A percentile compares a stretch with the other conserved stretches of the same genome.
phyloP scores from a whole-genome alignment of 2,113 vertebrate genomes.

The Cavia porcellus region DNA sequence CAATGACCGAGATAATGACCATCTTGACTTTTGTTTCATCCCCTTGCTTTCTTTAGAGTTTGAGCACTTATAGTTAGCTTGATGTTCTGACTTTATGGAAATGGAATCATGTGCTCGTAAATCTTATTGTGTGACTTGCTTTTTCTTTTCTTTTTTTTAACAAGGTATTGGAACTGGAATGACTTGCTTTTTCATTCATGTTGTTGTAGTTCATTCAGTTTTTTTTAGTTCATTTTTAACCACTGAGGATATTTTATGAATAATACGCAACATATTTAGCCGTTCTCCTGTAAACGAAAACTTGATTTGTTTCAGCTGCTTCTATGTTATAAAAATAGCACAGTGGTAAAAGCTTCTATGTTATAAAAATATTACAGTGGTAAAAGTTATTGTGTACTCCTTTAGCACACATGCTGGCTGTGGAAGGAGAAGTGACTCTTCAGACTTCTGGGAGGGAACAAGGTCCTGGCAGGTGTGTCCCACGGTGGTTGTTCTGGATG shows the following conservation, averaged over 20 bases:
- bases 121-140: neutral
- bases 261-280: neutral
- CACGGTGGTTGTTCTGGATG: neutral
- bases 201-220: slow-evolving; percentile 20
- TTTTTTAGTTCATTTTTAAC: slow-evolving; percentile 33
- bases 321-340: neutral
- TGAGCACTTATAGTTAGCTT: slow-evolving; percentile 10
- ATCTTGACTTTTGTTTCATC: neutral
- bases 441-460: neutral
- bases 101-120: neutral
- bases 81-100: neutral
- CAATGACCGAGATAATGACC: neutral
- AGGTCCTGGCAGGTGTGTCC: neutral
- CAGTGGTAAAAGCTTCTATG: no score
- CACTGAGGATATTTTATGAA: neutral
- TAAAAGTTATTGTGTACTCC: neutral
- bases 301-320: neutral
- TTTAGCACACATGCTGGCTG: neutral
- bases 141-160: no score
- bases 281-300: neutral
- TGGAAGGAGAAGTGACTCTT: neutral
- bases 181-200: neutral
- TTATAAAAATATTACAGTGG: neutral
- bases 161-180: no score
- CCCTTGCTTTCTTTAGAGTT: neutral